Evolutionary conservation across 2,113 vertebrate species (phyloP).

Genomic region (Symphodus melops): DNA sequence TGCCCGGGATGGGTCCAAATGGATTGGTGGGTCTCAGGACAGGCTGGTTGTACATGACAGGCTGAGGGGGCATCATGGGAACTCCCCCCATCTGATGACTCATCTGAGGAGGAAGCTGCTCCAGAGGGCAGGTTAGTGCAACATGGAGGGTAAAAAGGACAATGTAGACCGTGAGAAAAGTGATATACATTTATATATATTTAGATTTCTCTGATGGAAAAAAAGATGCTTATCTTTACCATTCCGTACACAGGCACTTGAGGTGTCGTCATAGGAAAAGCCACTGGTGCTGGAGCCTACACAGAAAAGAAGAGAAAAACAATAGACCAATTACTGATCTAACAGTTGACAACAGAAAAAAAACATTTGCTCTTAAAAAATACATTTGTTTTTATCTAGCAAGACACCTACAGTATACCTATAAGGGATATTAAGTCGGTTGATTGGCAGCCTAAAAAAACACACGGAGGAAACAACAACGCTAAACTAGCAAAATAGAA

Average conservation of each 20-base stretch:
- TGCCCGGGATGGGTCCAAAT: constrained; percentile 87
- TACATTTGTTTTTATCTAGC: constrained; percentile 14
- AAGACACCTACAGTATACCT: constrained; percentile 2
- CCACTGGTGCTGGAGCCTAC: constrained; percentile 88
- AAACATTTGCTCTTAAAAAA: constrained; percentile 6
- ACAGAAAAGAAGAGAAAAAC: constrained; percentile 16
- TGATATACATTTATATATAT: not conserved
- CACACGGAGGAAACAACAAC: constrained; percentile 29
- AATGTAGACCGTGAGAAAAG: not conserved
- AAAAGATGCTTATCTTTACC: constrained; percentile 77
- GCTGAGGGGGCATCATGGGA: constrained; percentile 88
- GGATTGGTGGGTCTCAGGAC: constrained; percentile 89
- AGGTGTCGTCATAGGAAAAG: constrained; percentile 90
- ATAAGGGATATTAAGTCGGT: not conserved
- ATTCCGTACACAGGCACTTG: constrained; percentile 96
- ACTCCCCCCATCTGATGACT: constrained; percentile 87
- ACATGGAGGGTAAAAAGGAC: not conserved
- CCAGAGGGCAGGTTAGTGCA: constrained; percentile 12
- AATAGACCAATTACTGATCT: not conserved
- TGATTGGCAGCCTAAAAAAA: constrained; percentile 2
- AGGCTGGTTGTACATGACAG: constrained; percentile 89
- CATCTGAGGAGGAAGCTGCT: constrained; percentile 89
- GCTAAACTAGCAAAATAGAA: not conserved
- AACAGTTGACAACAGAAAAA: not conserved
- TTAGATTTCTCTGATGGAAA: not conserved